These are phyloP conservation scores for Rhinichthys klamathensis DNA, from an alignment of 2,113 vertebrate species.

Conservation along the genomic window DNA sequence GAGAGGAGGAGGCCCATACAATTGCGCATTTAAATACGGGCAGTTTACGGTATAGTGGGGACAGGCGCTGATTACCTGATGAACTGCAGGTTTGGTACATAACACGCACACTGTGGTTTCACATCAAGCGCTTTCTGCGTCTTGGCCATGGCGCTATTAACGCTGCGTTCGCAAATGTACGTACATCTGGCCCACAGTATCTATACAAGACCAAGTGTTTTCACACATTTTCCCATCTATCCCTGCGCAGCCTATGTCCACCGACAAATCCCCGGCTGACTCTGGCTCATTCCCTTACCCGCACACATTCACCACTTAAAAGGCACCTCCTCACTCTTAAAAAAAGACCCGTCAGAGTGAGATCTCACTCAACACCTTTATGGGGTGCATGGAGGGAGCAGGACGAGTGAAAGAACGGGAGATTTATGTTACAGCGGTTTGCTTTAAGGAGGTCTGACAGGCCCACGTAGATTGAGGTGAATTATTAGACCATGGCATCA, in stretches of 20 bases:
- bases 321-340: conserved; percentile 5
- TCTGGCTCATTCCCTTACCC: conserved; percentile 18
- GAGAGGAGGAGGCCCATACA: no score
- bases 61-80: no score
- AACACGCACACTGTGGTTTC: no score
- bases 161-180: no score
- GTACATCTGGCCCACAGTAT: no score
- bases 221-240: neutral
- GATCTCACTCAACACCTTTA: conserved; percentile 36
- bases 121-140: no score
- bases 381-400: conserved; percentile 10
- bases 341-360: conserved; percentile 20
- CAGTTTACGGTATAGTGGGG: no score
- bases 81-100: no score
- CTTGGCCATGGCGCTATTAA: no score
- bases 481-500: conserved; percentile 39
- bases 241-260: neutral
- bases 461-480: conserved; percentile 40
- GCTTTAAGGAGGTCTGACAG: conserved; percentile 49
- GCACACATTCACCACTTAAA: conserved; percentile 27
- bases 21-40: no score
- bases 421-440: conserved; percentile 33
- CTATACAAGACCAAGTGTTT: neutral
- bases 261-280: conserved; percentile 10
- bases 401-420: neutral